Evolutionary conservation across 1,140 invertebrate genomes (phyloP), one percentile per base, ranked within the genome.

Genomic region (Aphidius ervi): DNA sequence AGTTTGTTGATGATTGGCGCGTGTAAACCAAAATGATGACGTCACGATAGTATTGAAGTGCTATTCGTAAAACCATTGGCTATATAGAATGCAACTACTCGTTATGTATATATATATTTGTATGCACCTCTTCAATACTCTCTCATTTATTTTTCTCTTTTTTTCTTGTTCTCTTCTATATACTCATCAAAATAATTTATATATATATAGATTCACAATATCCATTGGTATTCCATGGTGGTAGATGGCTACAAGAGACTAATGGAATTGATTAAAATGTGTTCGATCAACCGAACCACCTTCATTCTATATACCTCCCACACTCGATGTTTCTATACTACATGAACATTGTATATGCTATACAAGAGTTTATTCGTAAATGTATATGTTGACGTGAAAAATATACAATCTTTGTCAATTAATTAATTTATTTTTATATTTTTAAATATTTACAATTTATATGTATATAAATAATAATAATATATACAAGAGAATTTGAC

Each of bases 261-360:
- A 80, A 78, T 80, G 74, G 74, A 78, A 78, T 78, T 79, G 78
- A 80, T 79, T 80, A 78, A 80, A 79, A 80, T 78, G 75, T 78
- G 76, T 78, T 74, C 73, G 75, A 74, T 78, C 76, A 71, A 76
- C 70, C 70, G 70, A 74, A 74, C 70, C 69, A 67, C 68, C 65
- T 16, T 16, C 16, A 16, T 16, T 16, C 16, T 16, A 16, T 16
- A 16, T 16, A 23, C 20, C 40, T 42, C 5, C 23, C 37, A 42
- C 9, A 37, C 40, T n/a, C 40, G 5, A 16, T 1, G 10, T 41
- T 54, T 54, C n/a, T 46, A 31, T 4, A 31, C 23, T 31, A 31
- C 23, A 47, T 37, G 45, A 39, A 46, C 20, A 8, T n/a, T 9
- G 46, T 9, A 40, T 6, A 3, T 1, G 40, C 40, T 54, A 41